phyloP scores from a whole-genome alignment of 1,140 invertebrate genomes.

The Drosophila nannoptera region DNA sequence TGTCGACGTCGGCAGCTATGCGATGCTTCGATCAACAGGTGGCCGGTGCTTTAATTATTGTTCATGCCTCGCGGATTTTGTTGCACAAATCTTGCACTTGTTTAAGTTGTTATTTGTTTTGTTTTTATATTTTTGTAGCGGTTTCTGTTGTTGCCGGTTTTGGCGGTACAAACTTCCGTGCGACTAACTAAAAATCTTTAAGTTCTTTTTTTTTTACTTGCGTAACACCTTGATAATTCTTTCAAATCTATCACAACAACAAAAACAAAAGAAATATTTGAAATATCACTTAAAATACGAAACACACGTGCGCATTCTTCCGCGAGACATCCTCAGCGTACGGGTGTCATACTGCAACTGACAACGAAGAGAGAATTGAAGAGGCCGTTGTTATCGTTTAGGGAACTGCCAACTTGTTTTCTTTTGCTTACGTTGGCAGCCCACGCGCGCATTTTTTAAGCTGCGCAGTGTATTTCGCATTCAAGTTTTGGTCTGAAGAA shows the following conservation, averaged over 20 bases:
- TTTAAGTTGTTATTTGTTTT: constrained; percentile 5
- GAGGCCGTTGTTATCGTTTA: neutral
- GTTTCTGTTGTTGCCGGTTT: constrained; percentile 2
- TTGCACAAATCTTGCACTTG: constrained; percentile 19
- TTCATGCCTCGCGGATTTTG: constrained; percentile 4
- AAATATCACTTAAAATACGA: neutral
- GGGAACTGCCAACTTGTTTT: constrained; percentile 5
- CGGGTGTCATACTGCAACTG: too few relatives aligned
- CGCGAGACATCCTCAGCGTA: too few relatives aligned
- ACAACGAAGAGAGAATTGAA: too few relatives aligned
- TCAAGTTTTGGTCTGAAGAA: constrained; percentile 16
- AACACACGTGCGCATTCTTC: neutral
- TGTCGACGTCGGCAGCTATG: neutral
- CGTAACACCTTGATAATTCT: constrained; percentile 22
- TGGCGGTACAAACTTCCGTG: neutral
- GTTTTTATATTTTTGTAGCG: neutral
- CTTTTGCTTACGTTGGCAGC: constrained; percentile 8
- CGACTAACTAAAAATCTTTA: neutral
- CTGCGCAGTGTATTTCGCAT: constrained; percentile 22
- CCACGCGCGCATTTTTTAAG: constrained; percentile 22
- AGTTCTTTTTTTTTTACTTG: constrained; percentile 9
- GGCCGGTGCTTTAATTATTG: constrained; percentile 13
- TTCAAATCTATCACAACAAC: constrained; percentile 9
- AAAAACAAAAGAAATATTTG: constrained; percentile 21
- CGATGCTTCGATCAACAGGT: constrained; percentile 38